These are phyloP conservation scores for Brachionus asplanchnoidis DNA, from an alignment of 1,140 invertebrate species.

Conservation along the genomic window DNA sequence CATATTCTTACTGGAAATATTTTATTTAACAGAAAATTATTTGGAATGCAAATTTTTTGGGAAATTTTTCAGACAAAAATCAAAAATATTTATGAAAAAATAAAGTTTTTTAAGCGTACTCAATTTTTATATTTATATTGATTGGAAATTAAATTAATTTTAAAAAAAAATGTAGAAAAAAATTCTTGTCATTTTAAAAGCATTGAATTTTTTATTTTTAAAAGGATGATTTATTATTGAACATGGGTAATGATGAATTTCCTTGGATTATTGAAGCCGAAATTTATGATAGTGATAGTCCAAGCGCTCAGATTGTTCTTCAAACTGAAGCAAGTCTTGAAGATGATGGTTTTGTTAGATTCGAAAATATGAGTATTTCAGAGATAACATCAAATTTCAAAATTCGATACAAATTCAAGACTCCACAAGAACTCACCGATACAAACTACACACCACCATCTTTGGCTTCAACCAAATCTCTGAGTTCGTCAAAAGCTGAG, in stretches of 20 bases:
- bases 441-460: background rate
- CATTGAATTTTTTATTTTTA: background rate
- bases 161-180: background rate
- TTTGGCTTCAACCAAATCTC: background rate
- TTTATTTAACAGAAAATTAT: too few relatives aligned
- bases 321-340: background rate
- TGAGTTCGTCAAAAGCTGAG: background rate
- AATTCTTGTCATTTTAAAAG: too few relatives aligned
- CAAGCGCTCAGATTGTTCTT: background rate
- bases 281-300: background rate
- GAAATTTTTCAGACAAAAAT: too few relatives aligned
- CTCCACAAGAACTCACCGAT: background rate
- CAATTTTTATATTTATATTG: too few relatives aligned
- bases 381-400: background rate
- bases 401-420: conserved; percentile 10
- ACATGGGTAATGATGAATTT: background rate
- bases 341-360: conserved; percentile 26
- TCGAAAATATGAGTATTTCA: conserved; percentile 2
- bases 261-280: conserved; percentile 26
- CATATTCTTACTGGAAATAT: too few relatives aligned
- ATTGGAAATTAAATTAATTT: background rate
- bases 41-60: too few relatives aligned
- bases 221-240: background rate
- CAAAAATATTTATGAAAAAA: too few relatives aligned
- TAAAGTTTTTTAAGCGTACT: too few relatives aligned